Evolutionary conservation across 2,113 vertebrate species (phyloP), one percentile per base, ranked within the genome.

Genomic region (Vimba vimba): DNA sequence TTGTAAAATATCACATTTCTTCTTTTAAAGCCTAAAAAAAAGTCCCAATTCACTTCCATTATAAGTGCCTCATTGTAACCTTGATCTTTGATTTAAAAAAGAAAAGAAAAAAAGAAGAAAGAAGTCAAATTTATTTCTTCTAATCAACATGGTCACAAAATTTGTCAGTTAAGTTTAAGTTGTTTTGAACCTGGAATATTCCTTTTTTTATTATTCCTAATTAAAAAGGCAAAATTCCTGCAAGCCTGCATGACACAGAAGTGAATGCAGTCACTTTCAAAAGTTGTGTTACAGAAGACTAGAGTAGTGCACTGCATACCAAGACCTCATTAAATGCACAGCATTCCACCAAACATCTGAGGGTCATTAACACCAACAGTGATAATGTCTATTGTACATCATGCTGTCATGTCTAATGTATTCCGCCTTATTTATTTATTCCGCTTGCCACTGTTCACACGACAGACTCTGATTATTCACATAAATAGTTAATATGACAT

Each of bases 401-500:
- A 73, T 86, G 79, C 86, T 84, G 89, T 85, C 87, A 82, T 9
- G 62, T 87, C 76, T 74, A 84, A 87, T 85, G 74, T 25, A 77
- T 83, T 87, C 74, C 19, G 12, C 77, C 68, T 87, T 90, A 81
- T 91, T 88, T 90, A 90, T 88, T 79, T 91, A 84, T 86, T 89
- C 81, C 60, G 55, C 83, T 43, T 78, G 75, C 82, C 88, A 87
- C 87, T 74, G 10, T 23, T 86, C 86, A 85, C 81, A 85, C 88
- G 71, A 87, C 76, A 55, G 6, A 7, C 69, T 87, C 81, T 84
- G 79, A 86, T 74, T 90, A 86, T 88, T 89, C 87, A 83, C 80
- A 92, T 92, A 86, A 94, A 93, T 93, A 88, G 79, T 91, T 91
- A 89, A 93, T 87, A 85, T 88, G 87, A 83, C 85, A 30, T 88